Evolutionary conservation across 1,140 invertebrate genomes (phyloP), one percentile per base, ranked within the genome.

Genomic region (Philotrypesis tridentata): DNA sequence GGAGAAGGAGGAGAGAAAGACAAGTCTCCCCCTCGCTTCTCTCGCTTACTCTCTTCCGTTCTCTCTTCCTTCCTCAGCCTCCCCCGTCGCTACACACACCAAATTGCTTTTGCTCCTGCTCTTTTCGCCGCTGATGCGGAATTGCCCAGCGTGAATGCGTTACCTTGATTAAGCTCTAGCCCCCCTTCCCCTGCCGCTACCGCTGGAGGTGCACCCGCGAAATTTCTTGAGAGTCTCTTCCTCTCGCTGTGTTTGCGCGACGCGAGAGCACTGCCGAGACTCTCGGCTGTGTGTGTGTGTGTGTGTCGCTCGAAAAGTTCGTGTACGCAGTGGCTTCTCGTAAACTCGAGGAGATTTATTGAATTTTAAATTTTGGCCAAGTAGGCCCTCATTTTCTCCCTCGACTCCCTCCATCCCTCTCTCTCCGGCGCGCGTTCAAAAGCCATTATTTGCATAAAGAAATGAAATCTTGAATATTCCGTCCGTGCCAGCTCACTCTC

Each of bases 121-220:
- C 77, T 80, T 80, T 80, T 80, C 12, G 71, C 17, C 33, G 79
- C 71, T 80, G 33, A 74, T 65, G 61, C 40, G 40, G 23, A 80
- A 74, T 55, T 48, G 61, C 25, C 48, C 17, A 70, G 29, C 25
- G 60, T 61, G 43, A 77, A 82, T 82, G 65, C 67, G 74, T 82
- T 77, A 82, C 67, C 23, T 77, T 77, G 80, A 82, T 82, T 77
- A 82, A 71, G 80, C 73, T 70, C 73, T 70, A 27, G 11, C 14
- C 48, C 9, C 33, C 9, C 33, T 37, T 37, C 33, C 33, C 48
- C 17, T 7, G 21, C 2, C 21, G n/a, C 48, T 55, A 55, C n/a
- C n/a, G n/a, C n/a, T n/a, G n/a, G n/a, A n/a, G n/a, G n/a, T n/a
- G n/a, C n/a, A n/a, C 48, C n/a, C 48, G 21, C 48, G 48, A 17